Evolutionary conservation across 2,113 vertebrate genomes (phyloP).

Genomic region (Oceanites oceanicus): DNA sequence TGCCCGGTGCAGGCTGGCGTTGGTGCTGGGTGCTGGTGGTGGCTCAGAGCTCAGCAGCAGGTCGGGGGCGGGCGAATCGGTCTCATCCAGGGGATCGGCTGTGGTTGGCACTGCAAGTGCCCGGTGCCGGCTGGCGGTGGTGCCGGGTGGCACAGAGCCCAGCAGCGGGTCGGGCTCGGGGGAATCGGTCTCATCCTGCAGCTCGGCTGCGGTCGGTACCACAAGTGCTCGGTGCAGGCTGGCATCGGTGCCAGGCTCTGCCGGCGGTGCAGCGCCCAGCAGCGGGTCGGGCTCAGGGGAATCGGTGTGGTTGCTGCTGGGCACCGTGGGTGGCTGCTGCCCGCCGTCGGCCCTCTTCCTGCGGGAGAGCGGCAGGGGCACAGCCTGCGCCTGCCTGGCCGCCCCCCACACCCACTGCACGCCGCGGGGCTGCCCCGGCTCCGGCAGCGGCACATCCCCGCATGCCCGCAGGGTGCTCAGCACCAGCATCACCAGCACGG

Average conservation of each 20-base stretch:
- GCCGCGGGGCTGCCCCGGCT: rapidly evolving
- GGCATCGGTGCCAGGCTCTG: too few relatives aligned
- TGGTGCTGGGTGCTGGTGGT: rapidly evolving
- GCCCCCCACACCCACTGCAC: not conserved
- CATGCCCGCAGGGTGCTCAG: not conserved
- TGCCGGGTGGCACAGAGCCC: not conserved
- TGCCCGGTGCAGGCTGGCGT: rapidly evolving
- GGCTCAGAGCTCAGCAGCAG: not conserved
- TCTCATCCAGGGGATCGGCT: rapidly evolving
- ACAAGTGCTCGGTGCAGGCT: too few relatives aligned
- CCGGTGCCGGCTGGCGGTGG: rapidly evolving
- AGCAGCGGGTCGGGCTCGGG: rapidly evolving
- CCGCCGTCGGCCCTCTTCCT: not conserved
- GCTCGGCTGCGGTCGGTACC: too few relatives aligned
- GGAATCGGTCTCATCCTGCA: too few relatives aligned
- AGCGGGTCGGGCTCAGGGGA: too few relatives aligned
- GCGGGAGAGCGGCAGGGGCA: not conserved
- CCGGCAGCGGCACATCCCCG: not conserved
- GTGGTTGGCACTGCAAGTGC: rapidly evolving
- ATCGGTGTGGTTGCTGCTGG: not conserved
- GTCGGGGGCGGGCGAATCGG: rapidly evolving
- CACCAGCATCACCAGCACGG: not conserved
- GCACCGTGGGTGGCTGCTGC: rapidly evolving
- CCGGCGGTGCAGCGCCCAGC: too few relatives aligned
- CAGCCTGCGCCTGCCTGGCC: rapidly evolving